phyloP scores from a whole-genome alignment of 2,888 invertebrate species.

The Dorcus hopei region DNA sequence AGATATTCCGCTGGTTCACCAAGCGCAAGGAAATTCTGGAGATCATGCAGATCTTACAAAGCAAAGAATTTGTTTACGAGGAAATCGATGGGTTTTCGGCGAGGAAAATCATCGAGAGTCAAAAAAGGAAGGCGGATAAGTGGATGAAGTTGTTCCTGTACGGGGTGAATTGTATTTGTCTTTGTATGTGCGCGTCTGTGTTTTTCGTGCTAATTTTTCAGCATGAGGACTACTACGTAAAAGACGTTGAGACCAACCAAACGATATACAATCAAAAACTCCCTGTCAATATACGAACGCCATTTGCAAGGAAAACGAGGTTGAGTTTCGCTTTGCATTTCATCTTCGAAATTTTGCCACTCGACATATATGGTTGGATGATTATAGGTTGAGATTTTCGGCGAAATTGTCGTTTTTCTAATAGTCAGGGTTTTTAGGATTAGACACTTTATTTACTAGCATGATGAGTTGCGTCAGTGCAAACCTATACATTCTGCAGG shows the following conservation, averaged over 20 bases:
- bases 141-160: slow-evolving; percentile 24
- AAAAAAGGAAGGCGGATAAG: slow-evolving; percentile 20
- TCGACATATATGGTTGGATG: slow-evolving; percentile 26
- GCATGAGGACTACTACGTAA: slow-evolving; percentile 12
- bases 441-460: slow-evolving; percentile 32
- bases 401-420: not conserved
- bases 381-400: slow-evolving; percentile 19
- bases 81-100: slow-evolving; percentile 1
- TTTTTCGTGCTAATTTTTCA: slow-evolving; percentile 21
- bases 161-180: slow-evolving; percentile 24
- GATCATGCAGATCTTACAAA: slow-evolving; percentile 14
- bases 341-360: slow-evolving; percentile 21
- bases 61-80: slow-evolving; percentile 19
- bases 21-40: slow-evolving; percentile 16
- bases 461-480: slow-evolving; percentile 31
- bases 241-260: slow-evolving; percentile 13
- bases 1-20: slow-evolving; percentile 19
- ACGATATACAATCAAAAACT: slow-evolving; percentile 26
- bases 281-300: slow-evolving; percentile 22
- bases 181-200: slow-evolving; percentile 22
- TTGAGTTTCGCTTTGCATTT: slow-evolving; percentile 20
- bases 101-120: slow-evolving; percentile 1
- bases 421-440: slow-evolving; percentile 19
- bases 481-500: slow-evolving; percentile 29
- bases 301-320: slow-evolving; percentile 18